A percentile compares a stretch with the other conserved stretches of the same genome.
Evolutionary conservation across 2,888 invertebrate genomes (phyloP).

Genomic region (Cephus rjabovi): DNA sequence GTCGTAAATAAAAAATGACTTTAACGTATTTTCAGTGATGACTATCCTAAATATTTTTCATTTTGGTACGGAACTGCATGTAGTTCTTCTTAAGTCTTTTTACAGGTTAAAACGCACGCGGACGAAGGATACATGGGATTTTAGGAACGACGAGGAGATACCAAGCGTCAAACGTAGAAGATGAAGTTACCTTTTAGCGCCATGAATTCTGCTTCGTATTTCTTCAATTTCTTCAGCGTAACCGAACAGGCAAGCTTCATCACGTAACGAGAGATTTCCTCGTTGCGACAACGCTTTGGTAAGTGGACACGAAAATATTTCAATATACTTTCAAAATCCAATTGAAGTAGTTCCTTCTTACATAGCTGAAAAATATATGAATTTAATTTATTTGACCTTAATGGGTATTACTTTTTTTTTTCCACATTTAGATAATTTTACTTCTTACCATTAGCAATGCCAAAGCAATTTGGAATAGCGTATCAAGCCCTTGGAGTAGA

Average conservation of each 20-base stretch:
- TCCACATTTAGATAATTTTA: not conserved
- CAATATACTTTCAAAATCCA: constrained; percentile 97
- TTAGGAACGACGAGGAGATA: not conserved
- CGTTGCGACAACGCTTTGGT: constrained; percentile 95
- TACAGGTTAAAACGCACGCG: not conserved
- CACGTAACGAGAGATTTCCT: constrained; percentile 88
- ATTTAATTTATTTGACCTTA: not conserved
- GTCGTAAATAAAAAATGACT: not conserved
- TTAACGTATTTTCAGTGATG: not conserved
- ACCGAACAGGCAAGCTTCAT: constrained; percentile 91
- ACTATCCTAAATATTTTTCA: not conserved
- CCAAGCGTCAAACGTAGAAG: constrained; percentile 58
- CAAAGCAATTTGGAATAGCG: constrained; percentile 95
- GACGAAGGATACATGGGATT: not conserved
- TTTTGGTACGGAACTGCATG: not conserved
- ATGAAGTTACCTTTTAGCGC: constrained; percentile 76
- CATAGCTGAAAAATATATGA: constrained; percentile 71
- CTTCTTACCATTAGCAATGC: constrained; percentile 85
- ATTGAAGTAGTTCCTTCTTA: constrained; percentile 88
- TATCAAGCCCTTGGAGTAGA: constrained; percentile 92
- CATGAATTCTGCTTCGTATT: constrained; percentile 93
- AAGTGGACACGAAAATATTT: constrained; percentile 98
- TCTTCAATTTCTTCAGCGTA: constrained; percentile 93
- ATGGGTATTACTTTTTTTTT: not conserved
- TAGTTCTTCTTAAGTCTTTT: not conserved